phyloP scores from a whole-genome alignment of 1,140 invertebrate genomes.

The Drosophila takahashii region DNA sequence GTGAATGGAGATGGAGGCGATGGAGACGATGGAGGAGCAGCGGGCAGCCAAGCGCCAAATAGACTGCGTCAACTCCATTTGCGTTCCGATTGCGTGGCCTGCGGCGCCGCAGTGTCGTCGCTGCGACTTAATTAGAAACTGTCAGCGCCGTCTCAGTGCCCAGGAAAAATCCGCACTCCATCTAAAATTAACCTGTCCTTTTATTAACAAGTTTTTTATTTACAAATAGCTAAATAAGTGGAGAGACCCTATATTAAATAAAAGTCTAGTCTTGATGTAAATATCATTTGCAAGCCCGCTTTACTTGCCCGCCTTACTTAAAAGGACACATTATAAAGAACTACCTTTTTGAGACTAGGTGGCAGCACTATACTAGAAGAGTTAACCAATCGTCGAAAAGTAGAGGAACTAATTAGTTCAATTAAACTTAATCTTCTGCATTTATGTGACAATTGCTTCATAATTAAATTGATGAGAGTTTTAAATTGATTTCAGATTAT shows the following conservation, averaged over 20 bases:
- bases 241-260: background rate
- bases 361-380: no score
- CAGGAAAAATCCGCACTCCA: background rate
- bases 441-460: no score
- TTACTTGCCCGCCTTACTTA: no score
- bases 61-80: constrained; percentile 68
- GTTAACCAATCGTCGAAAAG: no score
- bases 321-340: no score
- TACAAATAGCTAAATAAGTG: no score
- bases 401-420: no score
- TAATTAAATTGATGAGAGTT: no score
- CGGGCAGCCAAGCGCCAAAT: constrained; percentile 72
- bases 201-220: background rate
- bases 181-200: background rate
- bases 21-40: background rate
- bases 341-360: no score
- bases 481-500: no score
- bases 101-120: constrained; percentile 39
- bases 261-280: background rate
- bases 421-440: no score
- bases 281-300: no score
- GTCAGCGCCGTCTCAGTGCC: constrained; percentile 34
- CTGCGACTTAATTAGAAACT: constrained; percentile 58
- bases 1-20: background rate
- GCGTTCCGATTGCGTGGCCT: constrained; percentile 35